Evolutionary conservation across 2,888 invertebrate species (phyloP).

Genomic region (Schizotus pectinicornis): DNA sequence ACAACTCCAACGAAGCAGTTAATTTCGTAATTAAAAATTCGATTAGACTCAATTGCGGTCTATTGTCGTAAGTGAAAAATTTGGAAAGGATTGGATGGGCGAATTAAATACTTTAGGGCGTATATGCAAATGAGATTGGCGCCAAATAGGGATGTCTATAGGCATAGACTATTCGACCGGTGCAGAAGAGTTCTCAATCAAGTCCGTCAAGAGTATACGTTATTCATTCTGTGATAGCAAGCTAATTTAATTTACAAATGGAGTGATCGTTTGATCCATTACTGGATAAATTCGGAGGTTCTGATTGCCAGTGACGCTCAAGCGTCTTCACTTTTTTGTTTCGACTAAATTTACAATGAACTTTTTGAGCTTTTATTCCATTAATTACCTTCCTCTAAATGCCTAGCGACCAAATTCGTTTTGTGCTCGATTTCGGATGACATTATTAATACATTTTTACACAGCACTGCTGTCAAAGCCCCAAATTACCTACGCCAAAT

Average conservation of each 20-base stretch:
- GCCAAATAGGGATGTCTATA: constrained; percentile 19
- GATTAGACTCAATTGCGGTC: too few relatives aligned
- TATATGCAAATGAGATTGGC: constrained; percentile 30
- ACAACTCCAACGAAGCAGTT: neutral
- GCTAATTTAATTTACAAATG: constrained; percentile 36
- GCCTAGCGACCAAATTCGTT: constrained; percentile 8
- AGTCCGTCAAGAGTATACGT: constrained; percentile 35
- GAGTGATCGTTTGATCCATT: constrained; percentile 36
- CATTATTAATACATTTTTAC: neutral
- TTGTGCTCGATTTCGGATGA: neutral
- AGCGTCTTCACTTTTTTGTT: constrained; percentile 27
- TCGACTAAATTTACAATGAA: constrained; percentile 19
- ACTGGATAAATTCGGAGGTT: constrained; percentile 30
- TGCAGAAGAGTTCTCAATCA: constrained; percentile 39
- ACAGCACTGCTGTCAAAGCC: too few relatives aligned
- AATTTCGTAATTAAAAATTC: neutral
- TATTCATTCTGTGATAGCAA: constrained; percentile 36
- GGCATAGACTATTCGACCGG: constrained; percentile 28
- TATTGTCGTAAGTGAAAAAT: neutral
- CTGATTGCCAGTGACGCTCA: constrained; percentile 29
- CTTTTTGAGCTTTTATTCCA: constrained; percentile 14
- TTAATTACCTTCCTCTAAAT: constrained; percentile 20
- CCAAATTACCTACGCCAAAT: too few relatives aligned
- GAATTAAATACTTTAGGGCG: constrained; percentile 26
- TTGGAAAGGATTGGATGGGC: constrained; percentile 14